Base-by-base conservation (phyloP, 1,140 invertebrate genomes). In the Branchinecta lynchi region DNA sequence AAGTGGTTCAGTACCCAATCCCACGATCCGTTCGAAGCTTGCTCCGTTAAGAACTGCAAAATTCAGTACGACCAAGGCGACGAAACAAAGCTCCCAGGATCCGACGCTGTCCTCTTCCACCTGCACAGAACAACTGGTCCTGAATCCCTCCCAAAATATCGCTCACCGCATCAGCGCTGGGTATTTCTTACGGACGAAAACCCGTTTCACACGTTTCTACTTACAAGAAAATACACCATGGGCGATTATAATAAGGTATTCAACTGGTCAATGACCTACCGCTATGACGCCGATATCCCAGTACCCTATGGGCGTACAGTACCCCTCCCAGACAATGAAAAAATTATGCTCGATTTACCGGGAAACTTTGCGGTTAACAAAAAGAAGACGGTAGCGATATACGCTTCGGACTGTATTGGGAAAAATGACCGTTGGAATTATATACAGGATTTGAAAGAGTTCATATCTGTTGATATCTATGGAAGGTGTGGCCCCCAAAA, bases 221-320 rank as follows among this genome's bases (percentile, higher is more conserved):
- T 75, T 6, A 65, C 71, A 17, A 73, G 43, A 66, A 70, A 44
- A 51, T 72, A 72, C 21, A 75, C 75, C 20, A 71, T 84, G 44
- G 75, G 74, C 6, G 73, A 81, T 44, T 84, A 84, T 69, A 79
- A 84, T 68, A 15, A 12, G 12, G 17, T 60, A 8, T 88, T 89
- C 74, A 89, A 89, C 75, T 89, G 87, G 87, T 87, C 87, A 1
- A 89, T 89, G 87, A 85, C 83, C 3, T 89, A 88, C 73, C 80
- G 84, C 77, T 80, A 75, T 32, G 84, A 87, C 72, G 83, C 86
- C 8, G 86, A 88, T 72, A 79, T 88, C 32, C 86, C 85, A 0
- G 82, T 87, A 3, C 85, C 86, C 3, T 87, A 87, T 73, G 86
- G 85, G 8, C 77, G 84, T 51, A 84, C 82, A 9, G 51, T 85